Evolutionary conservation across 2,113 vertebrate genomes (phyloP).

Genomic region (Cyprinus carpio): DNA sequence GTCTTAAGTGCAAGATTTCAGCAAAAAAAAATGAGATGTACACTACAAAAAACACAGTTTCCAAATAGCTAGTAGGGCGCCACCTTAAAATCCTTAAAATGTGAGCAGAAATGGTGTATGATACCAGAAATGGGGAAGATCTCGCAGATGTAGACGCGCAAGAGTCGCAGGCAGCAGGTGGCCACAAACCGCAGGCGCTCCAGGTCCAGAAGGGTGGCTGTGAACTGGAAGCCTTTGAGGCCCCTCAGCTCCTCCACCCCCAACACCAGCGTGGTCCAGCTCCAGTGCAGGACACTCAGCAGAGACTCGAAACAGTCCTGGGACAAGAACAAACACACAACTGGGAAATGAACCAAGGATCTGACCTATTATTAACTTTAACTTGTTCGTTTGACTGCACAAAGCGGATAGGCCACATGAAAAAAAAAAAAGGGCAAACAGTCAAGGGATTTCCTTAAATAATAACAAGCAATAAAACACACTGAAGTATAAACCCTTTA

Average conservation of each 20-base stretch:
- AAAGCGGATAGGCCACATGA: background rate
- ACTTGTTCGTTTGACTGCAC: background rate
- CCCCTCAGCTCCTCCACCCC: conserved; percentile 97
- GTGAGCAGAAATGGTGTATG: background rate
- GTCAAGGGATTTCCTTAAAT: background rate
- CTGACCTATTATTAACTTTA: background rate
- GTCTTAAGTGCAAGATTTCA: background rate
- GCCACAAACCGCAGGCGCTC: conserved; percentile 96
- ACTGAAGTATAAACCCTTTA: background rate
- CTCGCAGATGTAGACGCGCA: conserved; percentile 97
- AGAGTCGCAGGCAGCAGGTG: conserved; percentile 91
- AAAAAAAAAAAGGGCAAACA: conserved; percentile 2
- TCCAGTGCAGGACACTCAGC: conserved; percentile 96
- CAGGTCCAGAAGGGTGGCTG: conserved; percentile 94
- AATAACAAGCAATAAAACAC: background rate
- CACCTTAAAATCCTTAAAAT: background rate
- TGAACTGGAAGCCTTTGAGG: conserved; percentile 96
- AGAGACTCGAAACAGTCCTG: conserved; percentile 98
- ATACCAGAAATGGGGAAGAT: conserved; percentile 97
- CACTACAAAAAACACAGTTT: too few species aligned
- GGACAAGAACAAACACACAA: background rate
- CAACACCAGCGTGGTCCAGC: conserved; percentile 95
- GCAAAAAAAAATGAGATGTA: background rate
- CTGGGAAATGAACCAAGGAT: background rate
- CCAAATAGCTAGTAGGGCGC: background rate